Percentiles rank a stretch among this genome's conserved stretches.
Evolutionary conservation across 2,888 invertebrate genomes (phyloP).

Genomic region (Caenorhabditis sinica): DNA sequence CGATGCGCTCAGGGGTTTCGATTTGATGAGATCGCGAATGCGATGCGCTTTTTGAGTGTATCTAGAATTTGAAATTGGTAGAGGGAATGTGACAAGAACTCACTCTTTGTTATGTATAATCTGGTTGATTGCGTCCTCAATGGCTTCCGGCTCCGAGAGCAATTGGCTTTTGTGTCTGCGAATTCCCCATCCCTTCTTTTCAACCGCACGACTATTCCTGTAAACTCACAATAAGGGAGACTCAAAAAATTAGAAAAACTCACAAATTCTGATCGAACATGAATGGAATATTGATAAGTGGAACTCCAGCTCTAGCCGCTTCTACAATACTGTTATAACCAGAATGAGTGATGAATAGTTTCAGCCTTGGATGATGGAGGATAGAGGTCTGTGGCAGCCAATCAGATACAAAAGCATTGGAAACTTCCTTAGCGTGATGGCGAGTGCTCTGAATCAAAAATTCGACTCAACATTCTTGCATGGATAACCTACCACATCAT

Average conservation of each 20-base stretch:
- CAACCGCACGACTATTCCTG: slow-evolving; percentile 61
- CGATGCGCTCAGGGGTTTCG: slow-evolving; percentile 31
- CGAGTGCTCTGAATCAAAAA: slow-evolving; percentile 36
- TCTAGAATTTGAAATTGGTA: neutral
- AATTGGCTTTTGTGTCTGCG: slow-evolving; percentile 48
- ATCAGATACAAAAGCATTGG: slow-evolving; percentile 68
- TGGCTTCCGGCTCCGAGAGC: slow-evolving; percentile 44
- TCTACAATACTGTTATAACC: slow-evolving; percentile 81
- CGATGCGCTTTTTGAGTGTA: slow-evolving; percentile 25
- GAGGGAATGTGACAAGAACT: neutral
- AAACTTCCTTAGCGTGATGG: slow-evolving; percentile 35
- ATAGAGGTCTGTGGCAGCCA: slow-evolving; percentile 76
- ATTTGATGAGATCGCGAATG: slow-evolving; percentile 44
- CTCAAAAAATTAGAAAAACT: neutral
- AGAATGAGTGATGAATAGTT: slow-evolving; percentile 79
- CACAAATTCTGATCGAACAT: slow-evolving; percentile 71
- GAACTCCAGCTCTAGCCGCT: slow-evolving; percentile 74
- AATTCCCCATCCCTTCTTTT: slow-evolving; percentile 65
- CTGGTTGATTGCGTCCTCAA: slow-evolving; percentile 47
- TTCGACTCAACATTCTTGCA: too few relatives aligned
- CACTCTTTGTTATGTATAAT: slow-evolving; percentile 35
- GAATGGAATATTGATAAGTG: slow-evolving; percentile 73
- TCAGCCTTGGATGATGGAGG: slow-evolving; percentile 72
- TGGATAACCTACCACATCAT: slow-evolving; percentile 57
- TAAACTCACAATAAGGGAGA: neutral